A percentile compares a stretch with the other conserved stretches of the same genome.
phyloP scores from a whole-genome alignment of 2,797 vertebrate species.

The Rhinatrema bivittatum region DNA sequence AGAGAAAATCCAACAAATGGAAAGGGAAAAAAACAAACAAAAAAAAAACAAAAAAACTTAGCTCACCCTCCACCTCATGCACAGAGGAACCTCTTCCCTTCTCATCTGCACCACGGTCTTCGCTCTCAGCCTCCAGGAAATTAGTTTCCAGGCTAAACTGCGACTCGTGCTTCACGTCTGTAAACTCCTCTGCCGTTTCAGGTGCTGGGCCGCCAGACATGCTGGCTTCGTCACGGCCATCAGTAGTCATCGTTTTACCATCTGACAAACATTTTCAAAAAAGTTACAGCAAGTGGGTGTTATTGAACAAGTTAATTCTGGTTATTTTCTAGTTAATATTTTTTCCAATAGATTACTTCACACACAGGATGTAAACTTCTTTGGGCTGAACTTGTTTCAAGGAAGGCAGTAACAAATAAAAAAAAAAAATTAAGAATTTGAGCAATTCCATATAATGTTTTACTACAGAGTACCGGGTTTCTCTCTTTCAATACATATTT shows the following conservation, averaged over 20 bases:
- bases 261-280: constrained; percentile 5
- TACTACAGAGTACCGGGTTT: too few species aligned
- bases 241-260: constrained; percentile 4
- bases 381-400: too few species aligned
- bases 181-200: constrained; percentile 58
- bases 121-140: constrained; percentile 56
- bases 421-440: too few species aligned
- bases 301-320: background rate
- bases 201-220: constrained; percentile 12
- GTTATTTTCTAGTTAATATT: background rate
- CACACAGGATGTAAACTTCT: too few species aligned
- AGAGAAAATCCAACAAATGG: background rate
- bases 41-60: too few species aligned
- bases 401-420: too few species aligned
- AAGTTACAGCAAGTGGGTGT: too few species aligned
- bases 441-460: too few species aligned
- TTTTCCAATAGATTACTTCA: too few species aligned
- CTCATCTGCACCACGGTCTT: constrained; percentile 10
- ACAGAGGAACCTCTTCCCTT: constrained; percentile 2
- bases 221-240: constrained; percentile 18
- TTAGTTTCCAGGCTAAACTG: constrained; percentile 86
- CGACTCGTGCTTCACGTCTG: constrained; percentile 72
- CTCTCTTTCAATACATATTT: too few species aligned
- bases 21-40: too few species aligned
- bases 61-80: constrained; percentile 42